phyloP scores from a whole-genome alignment of 2,113 vertebrate genomes.

The Tapirus terrestris region DNA sequence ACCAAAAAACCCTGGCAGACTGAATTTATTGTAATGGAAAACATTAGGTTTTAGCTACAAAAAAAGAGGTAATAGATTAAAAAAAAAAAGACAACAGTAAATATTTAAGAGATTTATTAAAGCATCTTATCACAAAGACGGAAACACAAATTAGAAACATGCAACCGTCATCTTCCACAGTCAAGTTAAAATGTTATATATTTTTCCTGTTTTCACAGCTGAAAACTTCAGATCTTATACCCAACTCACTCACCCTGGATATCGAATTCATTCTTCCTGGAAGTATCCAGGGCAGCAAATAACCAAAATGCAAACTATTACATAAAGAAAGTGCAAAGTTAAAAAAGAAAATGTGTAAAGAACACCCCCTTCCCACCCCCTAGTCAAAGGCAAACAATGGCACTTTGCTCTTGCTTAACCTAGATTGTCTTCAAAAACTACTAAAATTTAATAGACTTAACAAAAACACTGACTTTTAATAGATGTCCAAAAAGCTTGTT shows the following conservation, averaged over 20 bases:
- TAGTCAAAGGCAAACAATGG: constrained; percentile 80
- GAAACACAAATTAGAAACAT: constrained; percentile 87
- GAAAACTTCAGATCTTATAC: constrained; percentile 62
- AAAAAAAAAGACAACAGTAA: constrained; percentile 28
- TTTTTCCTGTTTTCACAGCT: constrained; percentile 74
- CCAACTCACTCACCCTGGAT: constrained; percentile 73
- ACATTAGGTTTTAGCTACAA: not conserved
- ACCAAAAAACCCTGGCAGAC: not conserved
- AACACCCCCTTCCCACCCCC: constrained; percentile 71
- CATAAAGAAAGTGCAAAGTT: constrained; percentile 86
- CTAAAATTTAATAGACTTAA: constrained; percentile 75
- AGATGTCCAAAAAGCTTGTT: constrained; percentile 82
- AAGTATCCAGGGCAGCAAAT: constrained; percentile 60
- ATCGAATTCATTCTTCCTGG: constrained; percentile 73
- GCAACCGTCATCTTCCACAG: constrained; percentile 79
- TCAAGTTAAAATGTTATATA: constrained; percentile 59
- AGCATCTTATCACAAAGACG: constrained; percentile 87
- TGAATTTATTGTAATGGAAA: not conserved
- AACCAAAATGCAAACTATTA: constrained; percentile 61
- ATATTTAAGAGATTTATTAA: constrained; percentile 89
- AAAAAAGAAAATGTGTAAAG: constrained; percentile 77
- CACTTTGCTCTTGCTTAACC: constrained; percentile 77
- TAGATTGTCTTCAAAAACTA: constrained; percentile 86
- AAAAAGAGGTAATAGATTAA: not conserved
- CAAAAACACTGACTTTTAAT: constrained; percentile 66